Conservation (phyloP, 2,113 vertebrate species). For the Stegastes partitus region DNA sequence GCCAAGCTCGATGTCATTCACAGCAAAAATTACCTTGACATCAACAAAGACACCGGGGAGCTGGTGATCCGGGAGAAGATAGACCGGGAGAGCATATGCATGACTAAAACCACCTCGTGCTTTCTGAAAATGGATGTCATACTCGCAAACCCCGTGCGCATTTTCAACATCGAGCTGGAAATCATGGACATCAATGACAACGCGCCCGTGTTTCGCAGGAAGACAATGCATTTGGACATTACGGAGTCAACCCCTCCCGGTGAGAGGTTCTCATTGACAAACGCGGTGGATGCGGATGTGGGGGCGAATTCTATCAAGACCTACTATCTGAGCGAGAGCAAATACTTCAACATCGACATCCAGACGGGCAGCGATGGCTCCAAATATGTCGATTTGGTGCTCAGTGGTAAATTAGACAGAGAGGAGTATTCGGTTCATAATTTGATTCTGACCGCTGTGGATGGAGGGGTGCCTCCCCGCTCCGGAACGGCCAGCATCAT, state of each 20-base stretch:
- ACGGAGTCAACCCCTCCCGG: slow-evolving; percentile 85
- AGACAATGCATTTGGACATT: slow-evolving; percentile 87
- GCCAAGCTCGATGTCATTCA: slow-evolving; percentile 83
- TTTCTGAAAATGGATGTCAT: slow-evolving; percentile 87
- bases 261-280: slow-evolving; percentile 86
- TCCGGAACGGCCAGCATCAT: slow-evolving; percentile 84
- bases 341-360: slow-evolving; percentile 84
- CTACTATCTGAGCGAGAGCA: slow-evolving; percentile 84
- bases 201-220: slow-evolving; percentile 84
- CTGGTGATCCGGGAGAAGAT: slow-evolving; percentile 84
- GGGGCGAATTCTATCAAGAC: slow-evolving; percentile 85
- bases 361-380: slow-evolving; percentile 85
- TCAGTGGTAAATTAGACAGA: slow-evolving; percentile 79
- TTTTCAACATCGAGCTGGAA: slow-evolving; percentile 85
- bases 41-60: slow-evolving; percentile 85
- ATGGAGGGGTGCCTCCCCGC: slow-evolving; percentile 83
- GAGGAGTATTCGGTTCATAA: slow-evolving; percentile 78
- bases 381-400: slow-evolving; percentile 85
- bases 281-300: slow-evolving; percentile 87
- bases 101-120: slow-evolving; percentile 82
- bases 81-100: slow-evolving; percentile 85
- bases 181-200: slow-evolving; percentile 88
- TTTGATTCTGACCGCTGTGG: slow-evolving; percentile 84
- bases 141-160: slow-evolving; percentile 82
- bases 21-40: slow-evolving; percentile 84